phyloP scores from a whole-genome alignment of 1,140 invertebrate species.

The Aphaenogaster floridana region DNA sequence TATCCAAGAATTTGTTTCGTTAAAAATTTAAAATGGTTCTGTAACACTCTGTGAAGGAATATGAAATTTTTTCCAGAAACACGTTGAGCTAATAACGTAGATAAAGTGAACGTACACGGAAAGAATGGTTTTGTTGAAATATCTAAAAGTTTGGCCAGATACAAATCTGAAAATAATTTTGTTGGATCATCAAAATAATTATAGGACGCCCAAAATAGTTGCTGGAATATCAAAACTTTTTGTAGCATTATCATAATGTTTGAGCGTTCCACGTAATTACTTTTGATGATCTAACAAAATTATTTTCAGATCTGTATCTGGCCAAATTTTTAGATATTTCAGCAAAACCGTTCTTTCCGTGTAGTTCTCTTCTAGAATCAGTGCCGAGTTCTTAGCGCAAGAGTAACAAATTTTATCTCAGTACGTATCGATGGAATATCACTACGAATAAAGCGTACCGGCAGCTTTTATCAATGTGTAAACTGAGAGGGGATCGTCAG shows the following conservation, averaged over 20 bases:
- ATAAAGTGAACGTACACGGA: background rate
- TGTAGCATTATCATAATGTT: too few species aligned
- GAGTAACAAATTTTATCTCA: conserved; percentile 44
- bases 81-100: background rate
- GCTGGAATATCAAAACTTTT: too few species aligned
- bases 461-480: conserved; percentile 63
- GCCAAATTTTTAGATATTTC: too few species aligned
- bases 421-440: conserved; percentile 20
- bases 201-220: too few species aligned
- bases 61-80: background rate
- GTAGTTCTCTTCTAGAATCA: background rate
- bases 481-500: conserved; percentile 26
- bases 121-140: too few species aligned
- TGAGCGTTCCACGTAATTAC: too few species aligned
- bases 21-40: background rate
- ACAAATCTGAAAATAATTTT: too few species aligned
- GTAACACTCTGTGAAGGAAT: background rate
- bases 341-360: too few species aligned
- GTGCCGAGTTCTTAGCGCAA: background rate
- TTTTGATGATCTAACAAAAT: too few species aligned
- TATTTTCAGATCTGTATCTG: too few species aligned
- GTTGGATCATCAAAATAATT: too few species aligned
- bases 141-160: too few species aligned
- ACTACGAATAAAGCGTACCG: background rate
- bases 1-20: background rate